These are phyloP conservation scores for Danaus melanippus DNA, from an alignment of 1,140 invertebrate genomes.

Conservation along the genomic window DNA sequence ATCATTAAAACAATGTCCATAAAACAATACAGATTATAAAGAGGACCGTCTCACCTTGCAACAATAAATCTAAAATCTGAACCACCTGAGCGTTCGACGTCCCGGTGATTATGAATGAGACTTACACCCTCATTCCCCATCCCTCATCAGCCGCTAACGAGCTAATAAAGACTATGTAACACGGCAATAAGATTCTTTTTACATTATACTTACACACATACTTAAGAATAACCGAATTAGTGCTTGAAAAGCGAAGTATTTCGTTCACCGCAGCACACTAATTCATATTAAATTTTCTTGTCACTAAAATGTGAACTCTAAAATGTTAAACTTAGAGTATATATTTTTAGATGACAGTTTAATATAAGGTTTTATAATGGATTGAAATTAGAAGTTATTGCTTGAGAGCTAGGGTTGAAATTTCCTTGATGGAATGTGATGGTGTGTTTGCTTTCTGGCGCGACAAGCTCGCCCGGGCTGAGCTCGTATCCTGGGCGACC, in stretches of 20 bases:
- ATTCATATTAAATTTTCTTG: conserved; percentile 33
- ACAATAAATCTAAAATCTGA: conserved; percentile 59
- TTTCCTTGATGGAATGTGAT: conserved; percentile 22
- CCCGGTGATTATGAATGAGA: conserved; percentile 54
- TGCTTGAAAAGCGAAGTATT: conserved; percentile 55
- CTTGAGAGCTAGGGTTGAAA: conserved; percentile 22
- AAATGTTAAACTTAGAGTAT: conserved; percentile 5
- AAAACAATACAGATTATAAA: conserved; percentile 52
- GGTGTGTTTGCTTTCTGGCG: conserved; percentile 35
- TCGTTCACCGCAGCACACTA: conserved; percentile 33
- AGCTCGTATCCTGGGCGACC: conserved; percentile 56
- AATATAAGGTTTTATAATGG: not conserved
- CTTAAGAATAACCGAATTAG: conserved; percentile 55
- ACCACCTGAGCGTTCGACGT: conserved; percentile 60
- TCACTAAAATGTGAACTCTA: conserved; percentile 15
- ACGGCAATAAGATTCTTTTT: conserved; percentile 16
- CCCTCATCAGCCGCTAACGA: not conserved
- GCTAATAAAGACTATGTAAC: conserved; percentile 11
- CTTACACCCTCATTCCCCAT: conserved; percentile 8
- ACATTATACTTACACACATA: conserved; percentile 15
- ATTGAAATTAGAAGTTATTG: conserved; percentile 9
- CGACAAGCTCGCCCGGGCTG: conserved; percentile 41
- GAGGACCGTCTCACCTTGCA: conserved; percentile 37
- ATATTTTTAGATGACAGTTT: conserved; percentile 1
- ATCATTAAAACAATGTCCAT: conserved; percentile 24